phyloP scores from a whole-genome alignment of 2,797 vertebrate genomes.

The Sparus aurata region DNA sequence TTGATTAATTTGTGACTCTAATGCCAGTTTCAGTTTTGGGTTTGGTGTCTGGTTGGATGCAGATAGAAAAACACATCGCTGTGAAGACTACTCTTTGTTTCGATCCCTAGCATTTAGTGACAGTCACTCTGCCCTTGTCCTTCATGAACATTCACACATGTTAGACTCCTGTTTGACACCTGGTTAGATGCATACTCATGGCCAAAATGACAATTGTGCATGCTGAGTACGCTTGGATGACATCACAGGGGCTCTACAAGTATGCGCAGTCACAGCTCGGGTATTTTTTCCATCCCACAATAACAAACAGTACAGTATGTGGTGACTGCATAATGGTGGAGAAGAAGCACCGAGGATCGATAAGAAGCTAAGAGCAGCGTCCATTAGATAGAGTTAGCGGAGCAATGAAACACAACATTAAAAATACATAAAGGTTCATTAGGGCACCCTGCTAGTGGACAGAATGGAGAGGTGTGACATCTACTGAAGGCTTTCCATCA shows the following conservation, averaged over 20 bases:
- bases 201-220: conserved; percentile 4
- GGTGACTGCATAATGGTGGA: conserved; percentile 68
- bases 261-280: conserved; percentile 46
- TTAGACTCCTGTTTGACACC: neutral
- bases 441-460: conserved; percentile 57
- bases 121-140: neutral
- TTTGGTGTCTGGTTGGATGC: neutral
- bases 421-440: conserved; percentile 82
- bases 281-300: conserved; percentile 53
- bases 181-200: neutral
- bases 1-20: neutral
- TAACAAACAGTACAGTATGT: conserved; percentile 45
- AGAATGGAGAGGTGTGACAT: conserved; percentile 60
- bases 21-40: neutral
- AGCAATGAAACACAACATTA: conserved; percentile 71
- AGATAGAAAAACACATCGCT: neutral
- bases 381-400: conserved; percentile 70
- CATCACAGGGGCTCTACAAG: conserved; percentile 3
- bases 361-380: conserved; percentile 68
- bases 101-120: neutral
- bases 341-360: conserved; percentile 67
- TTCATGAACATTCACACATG: neutral
- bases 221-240: conserved; percentile 11
- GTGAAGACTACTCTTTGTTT: neutral
- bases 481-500: conserved; percentile 51